Evolutionary conservation across 2,797 vertebrate species (phyloP), one percentile per base, ranked within the genome.

Genomic region (Anisognathus igniventris): DNA sequence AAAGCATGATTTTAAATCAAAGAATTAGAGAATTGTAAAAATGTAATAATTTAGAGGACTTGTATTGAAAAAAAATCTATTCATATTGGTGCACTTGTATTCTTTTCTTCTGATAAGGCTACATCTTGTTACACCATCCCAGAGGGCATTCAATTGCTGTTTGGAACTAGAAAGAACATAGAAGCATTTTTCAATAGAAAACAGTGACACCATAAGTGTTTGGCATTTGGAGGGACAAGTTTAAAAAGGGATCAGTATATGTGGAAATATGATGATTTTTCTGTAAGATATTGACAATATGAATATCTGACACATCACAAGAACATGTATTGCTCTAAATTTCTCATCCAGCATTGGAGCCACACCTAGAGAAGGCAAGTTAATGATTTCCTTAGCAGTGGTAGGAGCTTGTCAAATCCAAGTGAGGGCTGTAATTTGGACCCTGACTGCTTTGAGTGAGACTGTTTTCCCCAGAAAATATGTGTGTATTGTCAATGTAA

Each of bases 401-500:
- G 16, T 35, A 64, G 7, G 2, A 78, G 1, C 14, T 25, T 15
- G 2, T 71, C 6, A 58, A n/a, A 65, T 51, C 28, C 11, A 47
- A 31, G 10, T 10, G 11, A 1, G 1, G 9, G 15, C 3, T 68
- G 35, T 18, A 47, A n/a, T 28, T 35, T 6, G 6, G 56, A 57
- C 33, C 14, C 6, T 71, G 39, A 62, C 2, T 35, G 4, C 2
- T 39, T 6, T 22, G 7, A 57, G 1, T 20, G 8, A 73, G 30
- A 35, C 15, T 47, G 7, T 31, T 53, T 67, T 58, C 17, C 17
- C 3, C 1, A 4, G 40, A 7, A 76, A 67, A 62, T 57, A 64
- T 1, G 2, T 48, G 10, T 18, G 4, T 2, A 3, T 16, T 58
- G 7, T 31, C 48, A 44, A 2, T 21, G 15, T 16, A 58, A 75